These are phyloP conservation scores for Bufotes viridis DNA, from an alignment of 2,797 vertebrate species.

Conservation along the genomic window DNA sequence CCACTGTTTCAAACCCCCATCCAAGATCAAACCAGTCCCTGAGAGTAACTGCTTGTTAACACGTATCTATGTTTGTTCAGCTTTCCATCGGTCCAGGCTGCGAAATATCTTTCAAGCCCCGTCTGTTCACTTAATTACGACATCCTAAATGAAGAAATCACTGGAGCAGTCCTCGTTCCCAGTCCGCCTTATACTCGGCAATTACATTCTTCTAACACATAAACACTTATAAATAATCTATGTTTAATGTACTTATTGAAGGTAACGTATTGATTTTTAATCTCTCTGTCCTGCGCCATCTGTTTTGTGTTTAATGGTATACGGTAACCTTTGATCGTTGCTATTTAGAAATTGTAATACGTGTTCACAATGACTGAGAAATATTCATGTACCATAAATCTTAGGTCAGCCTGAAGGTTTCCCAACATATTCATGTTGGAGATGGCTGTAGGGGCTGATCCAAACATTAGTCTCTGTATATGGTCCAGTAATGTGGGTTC, in stretches of 20 bases:
- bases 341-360: slow-evolving; percentile 44
- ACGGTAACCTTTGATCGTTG: slow-evolving; percentile 44
- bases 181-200: slow-evolving; percentile 42
- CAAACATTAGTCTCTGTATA: background rate
- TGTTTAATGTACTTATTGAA: slow-evolving; percentile 55
- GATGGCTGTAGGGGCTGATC: background rate
- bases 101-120: slow-evolving; percentile 50
- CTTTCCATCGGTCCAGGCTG: slow-evolving; percentile 46
- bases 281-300: slow-evolving; percentile 41
- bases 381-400: slow-evolving; percentile 50
- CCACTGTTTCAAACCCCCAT: slow-evolving; percentile 33
- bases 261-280: slow-evolving; percentile 58
- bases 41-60: slow-evolving; percentile 42
- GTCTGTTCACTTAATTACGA: slow-evolving; percentile 53
- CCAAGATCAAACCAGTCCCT: slow-evolving; percentile 23
- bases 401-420: background rate
- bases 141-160: slow-evolving; percentile 51
- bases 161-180: slow-evolving; percentile 28
- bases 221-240: slow-evolving; percentile 52
- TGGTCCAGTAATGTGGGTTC: background rate
- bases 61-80: slow-evolving; percentile 51
- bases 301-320: slow-evolving; percentile 52
- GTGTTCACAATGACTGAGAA: slow-evolving; percentile 23
- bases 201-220: slow-evolving; percentile 49
- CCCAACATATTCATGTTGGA: background rate